Percentiles rank a stretch among this genome's conserved stretches.
These are phyloP conservation scores for Vanessa atalanta DNA, from an alignment of 1,140 invertebrate species.

Conservation along the genomic window DNA sequence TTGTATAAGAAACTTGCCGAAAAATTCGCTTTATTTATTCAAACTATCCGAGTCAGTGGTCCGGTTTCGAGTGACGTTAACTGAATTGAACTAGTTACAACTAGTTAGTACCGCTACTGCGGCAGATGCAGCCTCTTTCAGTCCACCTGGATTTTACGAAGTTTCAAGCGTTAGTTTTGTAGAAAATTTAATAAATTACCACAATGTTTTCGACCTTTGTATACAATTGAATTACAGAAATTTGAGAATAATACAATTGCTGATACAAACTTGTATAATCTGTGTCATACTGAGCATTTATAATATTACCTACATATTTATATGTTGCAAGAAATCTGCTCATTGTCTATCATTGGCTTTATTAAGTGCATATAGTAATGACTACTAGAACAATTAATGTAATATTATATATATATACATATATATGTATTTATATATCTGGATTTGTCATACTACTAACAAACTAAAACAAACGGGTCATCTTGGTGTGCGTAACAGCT, in stretches of 20 bases:
- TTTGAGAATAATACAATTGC: background rate
- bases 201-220: background rate
- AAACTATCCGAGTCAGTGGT: conserved; percentile 17
- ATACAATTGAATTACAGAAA: background rate
- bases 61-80: conserved; percentile 30
- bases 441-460: no score
- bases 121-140: conserved; percentile 17
- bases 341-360: no score
- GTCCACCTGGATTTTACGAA: conserved; percentile 17
- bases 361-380: no score
- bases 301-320: no score
- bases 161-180: conserved; percentile 12
- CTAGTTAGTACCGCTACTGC: conserved; percentile 29
- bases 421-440: no score
- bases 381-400: no score
- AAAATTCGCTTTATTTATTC: conserved; percentile 4
- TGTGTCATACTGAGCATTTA: background rate
- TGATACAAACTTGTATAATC: background rate
- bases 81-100: conserved; percentile 36
- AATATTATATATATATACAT: no score
- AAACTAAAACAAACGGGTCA: no score
- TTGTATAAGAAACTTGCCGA: background rate
- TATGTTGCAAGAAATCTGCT: no score
- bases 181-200: conserved; percentile 3
- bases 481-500: no score